Conservation (phyloP, 1,140 invertebrate species). For the Manduca sexta region DNA sequence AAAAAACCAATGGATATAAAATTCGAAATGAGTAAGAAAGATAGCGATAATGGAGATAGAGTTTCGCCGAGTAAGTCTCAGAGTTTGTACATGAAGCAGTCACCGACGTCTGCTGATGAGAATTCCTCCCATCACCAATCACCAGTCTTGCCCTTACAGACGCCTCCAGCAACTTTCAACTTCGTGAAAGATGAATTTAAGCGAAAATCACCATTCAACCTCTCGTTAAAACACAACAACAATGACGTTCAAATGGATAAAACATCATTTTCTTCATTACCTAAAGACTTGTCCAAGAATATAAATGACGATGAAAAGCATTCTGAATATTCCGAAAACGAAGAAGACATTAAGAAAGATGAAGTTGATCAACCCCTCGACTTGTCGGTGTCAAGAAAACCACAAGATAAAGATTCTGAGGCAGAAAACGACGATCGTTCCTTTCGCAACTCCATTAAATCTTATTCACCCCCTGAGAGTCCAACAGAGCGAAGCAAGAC, state of each 20-base stretch:
- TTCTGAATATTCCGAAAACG: slow-evolving; percentile 44
- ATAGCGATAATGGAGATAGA: slow-evolving; percentile 41
- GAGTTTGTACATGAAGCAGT: slow-evolving; percentile 70
- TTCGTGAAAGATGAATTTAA: slow-evolving; percentile 56
- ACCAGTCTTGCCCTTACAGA: slow-evolving; percentile 73
- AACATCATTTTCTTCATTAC: slow-evolving; percentile 40
- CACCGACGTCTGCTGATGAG: slow-evolving; percentile 79
- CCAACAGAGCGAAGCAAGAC: slow-evolving; percentile 54
- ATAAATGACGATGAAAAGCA: slow-evolving; percentile 37
- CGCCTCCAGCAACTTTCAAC: slow-evolving; percentile 54
- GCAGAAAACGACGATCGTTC: slow-evolving; percentile 56
- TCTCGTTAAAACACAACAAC: slow-evolving; percentile 49
- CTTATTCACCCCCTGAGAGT: slow-evolving; percentile 63
- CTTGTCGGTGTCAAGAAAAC: slow-evolving; percentile 77
- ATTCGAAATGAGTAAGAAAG: slow-evolving; percentile 35
- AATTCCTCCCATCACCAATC: slow-evolving; percentile 76
- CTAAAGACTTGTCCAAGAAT: slow-evolving; percentile 63
- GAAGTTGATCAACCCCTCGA: slow-evolving; percentile 81
- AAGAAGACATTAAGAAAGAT: slow-evolving; percentile 54
- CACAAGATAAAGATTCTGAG: slow-evolving; percentile 59
- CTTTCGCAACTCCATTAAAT: slow-evolving; percentile 59
- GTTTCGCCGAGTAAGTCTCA: slow-evolving; percentile 57
- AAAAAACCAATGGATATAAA: slow-evolving; percentile 52
- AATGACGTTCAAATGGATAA: slow-evolving; percentile 39
- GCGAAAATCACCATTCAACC: slow-evolving; percentile 51